Base-by-base conservation (phyloP, 2,888 invertebrate genomes). In the Platycheirus rosarum region DNA sequence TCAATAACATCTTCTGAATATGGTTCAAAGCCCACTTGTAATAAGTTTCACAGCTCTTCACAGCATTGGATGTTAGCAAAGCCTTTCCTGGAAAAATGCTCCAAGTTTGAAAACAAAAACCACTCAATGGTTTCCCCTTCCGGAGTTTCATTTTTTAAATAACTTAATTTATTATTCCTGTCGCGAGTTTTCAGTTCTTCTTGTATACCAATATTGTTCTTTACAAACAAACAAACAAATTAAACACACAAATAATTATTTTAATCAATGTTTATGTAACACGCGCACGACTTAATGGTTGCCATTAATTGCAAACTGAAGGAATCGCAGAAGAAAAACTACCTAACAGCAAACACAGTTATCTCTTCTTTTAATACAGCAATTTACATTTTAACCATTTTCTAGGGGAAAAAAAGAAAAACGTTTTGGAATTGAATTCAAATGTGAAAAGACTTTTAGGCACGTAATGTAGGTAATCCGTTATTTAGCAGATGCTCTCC, bases 191-290 rank as follows among this genome's bases (percentile, higher is more conserved):
- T 40, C 55, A 75, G 65, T 80, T 70, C 23, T 40, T 63, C 46
- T 63, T 3, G 42, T 29, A 44, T 44, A 40, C 13, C 40, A 49
- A 63, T 63, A 44, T 35, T 51, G 35, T 35, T 73, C 8, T 42
- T 53, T 48, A 37, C 40, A 48, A 70, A 68, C 48, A 76, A 76
- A 76, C 71, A 66, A 32, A 79, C 69, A 75, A 75, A 63, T 74
- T 63, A 63, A 75, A 79, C 60, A 65, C 57, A 80, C 70, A 80
- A 70, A 76, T 70, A 82, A 48, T 76, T 40, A 26, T 57, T 76
- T 62, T 82, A 76, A 82, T 76, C 71, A 76, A 76, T 82, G 80
- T 82, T 82, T 76, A 76, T 76, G 55, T 66, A 71, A 62, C 65
- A 57, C 23, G 29, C 32, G 75, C 63, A 62, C 65, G 60, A 53